A percentile compares a stretch with the other conserved stretches of the same genome.
These are phyloP conservation scores for Sus scrofa DNA, from an alignment of 2,113 vertebrate species.

Conservation along the genomic window T2T-Sscrofa CM000826.6:132158501-132159000, in stretches of 20 bases:
- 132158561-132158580: neutral
- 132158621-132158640: neutral
- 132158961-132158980: neutral
- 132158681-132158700: neutral
- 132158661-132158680: neutral
- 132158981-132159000: neutral
- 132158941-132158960: neutral
- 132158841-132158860: neutral
- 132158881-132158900: neutral
- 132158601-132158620: conserved; percentile 22
- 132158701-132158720: neutral
- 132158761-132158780: conserved; percentile 6
- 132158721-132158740: neutral
- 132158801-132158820: neutral
- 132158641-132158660: conserved; percentile 52
- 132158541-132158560: neutral
- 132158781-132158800: conserved; percentile 6
- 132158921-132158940: neutral
- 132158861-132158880: neutral
- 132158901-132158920: neutral
- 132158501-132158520: neutral
- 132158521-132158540: neutral
- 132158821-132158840: conserved; percentile 25
- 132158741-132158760: conserved; percentile 41
- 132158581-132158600: neutral